Evolutionary conservation across 2,113 vertebrate species (phyloP).

Genomic region (Sialia sialis): DNA sequence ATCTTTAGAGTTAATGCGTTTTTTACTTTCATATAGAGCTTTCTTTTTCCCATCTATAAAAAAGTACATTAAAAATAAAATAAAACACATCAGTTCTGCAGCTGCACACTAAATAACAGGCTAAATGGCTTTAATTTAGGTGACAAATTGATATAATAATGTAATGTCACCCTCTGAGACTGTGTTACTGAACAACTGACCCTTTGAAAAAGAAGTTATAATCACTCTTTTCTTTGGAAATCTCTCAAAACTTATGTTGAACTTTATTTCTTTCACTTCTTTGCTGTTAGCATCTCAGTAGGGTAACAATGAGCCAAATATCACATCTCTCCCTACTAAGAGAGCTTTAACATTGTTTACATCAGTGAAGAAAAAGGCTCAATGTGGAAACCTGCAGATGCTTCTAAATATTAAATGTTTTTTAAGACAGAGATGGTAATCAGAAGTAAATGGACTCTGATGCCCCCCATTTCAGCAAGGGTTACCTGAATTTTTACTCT

Average conservation of each 20-base stretch:
- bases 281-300: background rate
- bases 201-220: slow-evolving; percentile 29
- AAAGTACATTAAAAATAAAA: slow-evolving; percentile 56
- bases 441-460: background rate
- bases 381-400: background rate
- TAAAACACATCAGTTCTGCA: slow-evolving; percentile 54
- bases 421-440: background rate
- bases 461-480: background rate
- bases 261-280: slow-evolving; percentile 23
- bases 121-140: slow-evolving; percentile 62
- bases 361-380: background rate
- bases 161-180: slow-evolving; percentile 47
- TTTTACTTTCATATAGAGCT: background rate
- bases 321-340: background rate
- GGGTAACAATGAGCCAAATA: background rate
- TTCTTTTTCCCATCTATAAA: background rate
- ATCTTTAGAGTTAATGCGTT: slow-evolving; percentile 21
- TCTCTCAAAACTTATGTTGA: slow-evolving; percentile 30
- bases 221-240: slow-evolving; percentile 7
- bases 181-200: slow-evolving; percentile 27
- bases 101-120: slow-evolving; percentile 44
- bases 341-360: background rate
- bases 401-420: background rate
- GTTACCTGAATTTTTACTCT: background rate
- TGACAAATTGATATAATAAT: slow-evolving; percentile 57